Conservation (phyloP, 2,113 vertebrate species). For the Alosa alosa region DNA sequence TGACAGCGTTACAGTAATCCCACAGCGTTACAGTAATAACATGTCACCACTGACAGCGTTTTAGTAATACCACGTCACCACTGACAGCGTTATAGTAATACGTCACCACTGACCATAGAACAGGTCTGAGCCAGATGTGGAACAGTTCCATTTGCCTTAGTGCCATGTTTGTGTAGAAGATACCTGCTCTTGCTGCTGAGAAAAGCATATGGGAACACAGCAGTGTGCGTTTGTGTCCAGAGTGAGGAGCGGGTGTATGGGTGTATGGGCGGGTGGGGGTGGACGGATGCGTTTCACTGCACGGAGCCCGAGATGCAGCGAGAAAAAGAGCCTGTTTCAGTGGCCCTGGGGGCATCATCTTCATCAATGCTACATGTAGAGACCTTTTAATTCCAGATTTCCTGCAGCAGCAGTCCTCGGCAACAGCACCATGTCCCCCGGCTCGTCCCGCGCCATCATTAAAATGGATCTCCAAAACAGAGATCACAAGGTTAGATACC, state of each 20-base stretch:
- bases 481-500: slow-evolving; percentile 56
- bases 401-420: slow-evolving; percentile 47
- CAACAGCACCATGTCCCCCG: background rate
- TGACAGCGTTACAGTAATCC: background rate
- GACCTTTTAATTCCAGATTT: slow-evolving; percentile 61
- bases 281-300: background rate
- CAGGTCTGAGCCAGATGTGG: background rate
- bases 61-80: background rate
- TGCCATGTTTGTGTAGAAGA: background rate
- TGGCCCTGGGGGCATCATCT: slow-evolving; percentile 55
- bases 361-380: slow-evolving; percentile 56
- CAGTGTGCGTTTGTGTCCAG: background rate
- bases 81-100: background rate
- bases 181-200: slow-evolving; percentile 29
- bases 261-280: slow-evolving; percentile 5
- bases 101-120: background rate
- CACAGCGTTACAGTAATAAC: background rate
- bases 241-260: slow-evolving; percentile 12
- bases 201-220: slow-evolving; percentile 35
- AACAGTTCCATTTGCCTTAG: background rate
- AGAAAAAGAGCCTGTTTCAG: slow-evolving; percentile 4
- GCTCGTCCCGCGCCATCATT: slow-evolving; percentile 16
- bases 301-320: background rate
- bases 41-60: background rate
- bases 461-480: slow-evolving; percentile 56